Conservation (phyloP, 2,113 vertebrate species). For the Peromyscus polionotus region DNA sequence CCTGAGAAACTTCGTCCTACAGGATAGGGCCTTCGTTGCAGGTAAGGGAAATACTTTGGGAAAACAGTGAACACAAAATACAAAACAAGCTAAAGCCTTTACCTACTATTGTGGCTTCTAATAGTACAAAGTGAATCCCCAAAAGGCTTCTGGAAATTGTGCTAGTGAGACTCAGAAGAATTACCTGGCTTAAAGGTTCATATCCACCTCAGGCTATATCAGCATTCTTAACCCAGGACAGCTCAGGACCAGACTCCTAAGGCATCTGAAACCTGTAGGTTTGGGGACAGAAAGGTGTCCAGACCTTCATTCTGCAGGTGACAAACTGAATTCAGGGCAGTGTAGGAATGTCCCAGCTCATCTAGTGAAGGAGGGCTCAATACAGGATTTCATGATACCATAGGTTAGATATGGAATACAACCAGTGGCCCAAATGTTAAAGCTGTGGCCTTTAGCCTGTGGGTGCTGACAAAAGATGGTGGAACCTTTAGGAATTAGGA, state of each 20-base stretch:
- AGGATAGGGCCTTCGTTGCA: too few relatives aligned
- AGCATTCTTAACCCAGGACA: neutral
- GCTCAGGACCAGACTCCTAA: neutral
- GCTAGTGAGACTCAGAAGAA: neutral
- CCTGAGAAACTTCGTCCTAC: too few relatives aligned
- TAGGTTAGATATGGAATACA: neutral
- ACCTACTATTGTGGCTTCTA: neutral
- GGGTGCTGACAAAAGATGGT: neutral
- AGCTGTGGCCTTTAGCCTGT: too few relatives aligned
- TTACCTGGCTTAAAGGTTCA: neutral
- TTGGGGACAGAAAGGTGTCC: neutral
- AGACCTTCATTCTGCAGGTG: neutral
- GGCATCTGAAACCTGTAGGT: neutral
- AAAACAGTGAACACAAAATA: neutral
- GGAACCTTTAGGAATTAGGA: neutral
- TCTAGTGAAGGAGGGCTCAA: neutral
- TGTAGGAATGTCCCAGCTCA: neutral
- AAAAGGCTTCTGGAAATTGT: neutral
- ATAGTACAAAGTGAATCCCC: neutral
- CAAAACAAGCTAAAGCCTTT: neutral
- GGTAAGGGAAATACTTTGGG: neutral
- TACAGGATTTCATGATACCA: too few relatives aligned
- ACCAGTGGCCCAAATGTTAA: neutral
- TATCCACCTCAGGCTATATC: neutral
- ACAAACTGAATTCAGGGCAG: neutral